phyloP scores from a whole-genome alignment of 2,797 vertebrate species.

The Coregonus sp. region DNA sequence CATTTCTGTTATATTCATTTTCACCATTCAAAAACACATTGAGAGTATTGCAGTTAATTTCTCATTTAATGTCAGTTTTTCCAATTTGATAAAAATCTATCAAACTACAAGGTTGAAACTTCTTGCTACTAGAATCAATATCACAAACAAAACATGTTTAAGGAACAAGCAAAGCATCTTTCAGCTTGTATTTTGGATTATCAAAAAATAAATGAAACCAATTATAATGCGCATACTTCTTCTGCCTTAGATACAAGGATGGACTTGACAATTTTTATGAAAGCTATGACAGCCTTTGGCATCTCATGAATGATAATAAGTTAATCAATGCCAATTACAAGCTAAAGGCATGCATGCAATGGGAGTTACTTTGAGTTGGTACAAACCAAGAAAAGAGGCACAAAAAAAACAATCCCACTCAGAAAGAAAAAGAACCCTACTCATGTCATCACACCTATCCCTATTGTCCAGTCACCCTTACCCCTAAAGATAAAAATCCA shows the following conservation, averaged over 20 bases:
- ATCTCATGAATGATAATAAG: conserved; percentile 10
- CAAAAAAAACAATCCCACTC: neutral
- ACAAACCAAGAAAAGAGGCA: conserved; percentile 33
- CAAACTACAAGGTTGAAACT: conserved; percentile 28
- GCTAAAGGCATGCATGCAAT: conserved; percentile 32
- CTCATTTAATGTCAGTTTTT: conserved; percentile 50
- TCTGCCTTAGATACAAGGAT: conserved; percentile 15
- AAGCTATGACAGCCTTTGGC: conserved; percentile 25
- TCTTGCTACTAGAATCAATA: conserved; percentile 20
- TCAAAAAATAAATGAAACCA: conserved; percentile 10
- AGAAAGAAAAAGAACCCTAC: neutral
- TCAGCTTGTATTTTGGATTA: conserved; percentile 9
- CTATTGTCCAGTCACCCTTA: neutral
- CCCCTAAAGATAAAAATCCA: neutral
- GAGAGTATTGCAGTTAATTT: conserved; percentile 35
- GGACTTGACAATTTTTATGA: conserved; percentile 38
- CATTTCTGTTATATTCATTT: neutral
- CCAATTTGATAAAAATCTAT: conserved; percentile 35
- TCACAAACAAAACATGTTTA: neutral
- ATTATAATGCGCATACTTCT: conserved; percentile 20
- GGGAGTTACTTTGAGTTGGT: conserved; percentile 23
- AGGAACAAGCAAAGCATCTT: conserved; percentile 19
- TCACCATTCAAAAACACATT: conserved; percentile 3
- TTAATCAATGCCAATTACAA: conserved; percentile 7
- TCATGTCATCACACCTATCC: neutral